Conservation (phyloP, 2,888 invertebrate genomes). For the Oscheius sp. region DNA sequence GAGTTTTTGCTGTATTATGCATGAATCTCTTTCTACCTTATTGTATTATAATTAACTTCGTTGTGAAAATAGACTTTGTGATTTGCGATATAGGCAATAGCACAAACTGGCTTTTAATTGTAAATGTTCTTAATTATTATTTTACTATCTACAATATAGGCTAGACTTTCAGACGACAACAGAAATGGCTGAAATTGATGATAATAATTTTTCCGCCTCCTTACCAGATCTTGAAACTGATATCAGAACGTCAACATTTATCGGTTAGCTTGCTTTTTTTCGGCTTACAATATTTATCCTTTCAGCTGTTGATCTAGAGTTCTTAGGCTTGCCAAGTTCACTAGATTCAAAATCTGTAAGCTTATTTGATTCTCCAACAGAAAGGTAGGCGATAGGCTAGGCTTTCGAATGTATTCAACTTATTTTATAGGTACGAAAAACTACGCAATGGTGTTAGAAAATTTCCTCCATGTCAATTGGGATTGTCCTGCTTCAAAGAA, state of each 20-base stretch:
- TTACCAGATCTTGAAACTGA: conserved; percentile 15
- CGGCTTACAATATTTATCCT: neutral
- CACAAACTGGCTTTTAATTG: too few relatives aligned
- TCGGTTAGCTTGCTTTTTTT: conserved; percentile 14
- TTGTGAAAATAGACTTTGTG: too few relatives aligned
- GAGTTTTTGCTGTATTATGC: too few relatives aligned
- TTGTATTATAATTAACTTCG: too few relatives aligned
- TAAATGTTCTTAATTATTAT: too few relatives aligned
- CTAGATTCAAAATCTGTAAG: conserved; percentile 2
- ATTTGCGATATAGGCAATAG: too few relatives aligned
- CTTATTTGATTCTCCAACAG: conserved; percentile 24
- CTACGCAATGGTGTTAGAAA: conserved; percentile 13
- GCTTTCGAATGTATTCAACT: neutral
- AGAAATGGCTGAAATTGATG: conserved; percentile 23
- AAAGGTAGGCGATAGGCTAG: conserved; percentile 10
- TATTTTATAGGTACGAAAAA: conserved; percentile 27
- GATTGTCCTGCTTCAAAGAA: conserved; percentile 30
- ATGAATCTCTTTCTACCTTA: too few relatives aligned
- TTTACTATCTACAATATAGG: too few relatives aligned
- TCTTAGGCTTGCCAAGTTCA: conserved; percentile 29
- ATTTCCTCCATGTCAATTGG: conserved; percentile 32
- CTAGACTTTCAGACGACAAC: too few relatives aligned
- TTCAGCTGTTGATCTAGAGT: conserved; percentile 33
- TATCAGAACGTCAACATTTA: conserved; percentile 19
- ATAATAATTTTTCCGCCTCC: conserved; percentile 12